phyloP scores from a whole-genome alignment of 2,888 invertebrate genomes.

The Caenorhabditis plicata region DNA sequence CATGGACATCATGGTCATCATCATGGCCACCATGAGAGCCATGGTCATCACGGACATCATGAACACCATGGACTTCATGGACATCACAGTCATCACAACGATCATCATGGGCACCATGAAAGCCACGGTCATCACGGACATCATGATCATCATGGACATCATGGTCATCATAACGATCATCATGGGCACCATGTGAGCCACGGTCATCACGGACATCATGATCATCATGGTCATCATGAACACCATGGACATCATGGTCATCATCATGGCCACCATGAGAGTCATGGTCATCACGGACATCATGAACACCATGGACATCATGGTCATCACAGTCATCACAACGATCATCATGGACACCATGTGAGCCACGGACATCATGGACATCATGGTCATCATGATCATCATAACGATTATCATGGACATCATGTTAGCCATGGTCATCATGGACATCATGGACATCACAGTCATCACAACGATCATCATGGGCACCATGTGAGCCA shows the following conservation, averaged over 20 bases:
- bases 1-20: no score
- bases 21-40: no score
- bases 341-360: constrained; percentile 11
- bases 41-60: no score
- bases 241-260: no score
- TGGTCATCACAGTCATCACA: constrained; percentile 5
- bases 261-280: no score
- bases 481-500: constrained; percentile 4
- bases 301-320: no score
- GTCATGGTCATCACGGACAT: no score
- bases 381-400: background rate
- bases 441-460: no score
- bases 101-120: background rate
- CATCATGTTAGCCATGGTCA: no score
- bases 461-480: constrained; percentile 4
- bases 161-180: constrained; percentile 5
- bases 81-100: constrained; percentile 6
- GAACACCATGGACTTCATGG: constrained; percentile 12
- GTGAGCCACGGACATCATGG: constrained; percentile 1
- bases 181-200: constrained; percentile 9
- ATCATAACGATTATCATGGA: no score
- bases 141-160: constrained; percentile 11
- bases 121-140: background rate
- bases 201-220: background rate
- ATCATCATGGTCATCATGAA: no score